Evolutionary conservation across 2,113 vertebrate genomes (phyloP).

Genomic region (Centrocercus urophasianus): DNA sequence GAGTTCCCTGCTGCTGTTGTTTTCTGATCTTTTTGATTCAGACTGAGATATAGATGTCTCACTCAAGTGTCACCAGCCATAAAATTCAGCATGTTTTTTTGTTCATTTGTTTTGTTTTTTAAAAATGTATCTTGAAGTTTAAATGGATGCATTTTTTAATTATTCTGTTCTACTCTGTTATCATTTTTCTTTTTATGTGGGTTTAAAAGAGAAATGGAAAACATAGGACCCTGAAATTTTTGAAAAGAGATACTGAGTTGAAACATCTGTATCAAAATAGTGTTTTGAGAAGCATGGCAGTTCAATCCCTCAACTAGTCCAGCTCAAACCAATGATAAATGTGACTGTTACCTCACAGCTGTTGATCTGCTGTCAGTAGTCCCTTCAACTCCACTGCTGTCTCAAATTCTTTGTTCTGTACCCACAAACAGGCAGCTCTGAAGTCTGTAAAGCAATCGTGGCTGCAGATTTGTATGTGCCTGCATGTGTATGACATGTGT

Average conservation of each 20-base stretch:
- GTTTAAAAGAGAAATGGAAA: not conserved
- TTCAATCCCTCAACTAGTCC: not conserved
- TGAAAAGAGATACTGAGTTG: not conserved
- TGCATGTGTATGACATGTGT: no score
- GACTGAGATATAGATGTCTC: not conserved
- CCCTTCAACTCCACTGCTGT: not conserved
- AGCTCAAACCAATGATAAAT: rapidly evolving
- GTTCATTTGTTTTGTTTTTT: not conserved
- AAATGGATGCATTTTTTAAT: not conserved
- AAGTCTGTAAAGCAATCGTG: rapidly evolving
- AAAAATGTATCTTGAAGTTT: not conserved
- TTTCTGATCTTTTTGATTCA: not conserved
- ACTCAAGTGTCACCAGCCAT: not conserved
- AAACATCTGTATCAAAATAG: not conserved
- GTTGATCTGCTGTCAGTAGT: rapidly evolving
- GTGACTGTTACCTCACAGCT: rapidly evolving
- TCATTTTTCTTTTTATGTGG: not conserved
- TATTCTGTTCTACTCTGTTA: not conserved
- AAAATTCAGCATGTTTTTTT: not conserved
- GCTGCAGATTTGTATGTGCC: not conserved
- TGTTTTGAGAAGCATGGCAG: not conserved
- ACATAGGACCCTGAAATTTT: rapidly evolving
- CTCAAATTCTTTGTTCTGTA: not conserved
- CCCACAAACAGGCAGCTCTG: no score
- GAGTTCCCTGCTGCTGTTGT: not conserved